Conservation (phyloP, 2,888 invertebrate species). For the Venusia cambrica region DNA sequence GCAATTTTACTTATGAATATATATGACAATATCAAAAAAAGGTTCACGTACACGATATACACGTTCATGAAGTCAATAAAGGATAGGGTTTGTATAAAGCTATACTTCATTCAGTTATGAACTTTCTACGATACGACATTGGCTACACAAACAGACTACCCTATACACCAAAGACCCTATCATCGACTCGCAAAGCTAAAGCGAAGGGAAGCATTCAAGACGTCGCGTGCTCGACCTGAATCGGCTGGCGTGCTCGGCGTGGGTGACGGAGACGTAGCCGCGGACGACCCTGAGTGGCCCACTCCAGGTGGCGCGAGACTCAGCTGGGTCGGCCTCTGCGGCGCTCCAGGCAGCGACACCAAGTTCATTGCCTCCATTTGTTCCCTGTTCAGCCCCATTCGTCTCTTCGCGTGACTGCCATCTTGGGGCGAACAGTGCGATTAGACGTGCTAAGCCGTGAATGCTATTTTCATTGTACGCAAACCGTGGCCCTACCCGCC, state of each 20-base stretch:
- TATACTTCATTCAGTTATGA: too few relatives aligned
- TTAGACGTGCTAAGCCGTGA: constrained; percentile 61
- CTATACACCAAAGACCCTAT: constrained; percentile 20
- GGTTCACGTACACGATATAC: constrained; percentile 13
- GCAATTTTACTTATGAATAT: not conserved
- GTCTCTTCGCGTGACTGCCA: constrained; percentile 81
- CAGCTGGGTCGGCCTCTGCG: constrained; percentile 69
- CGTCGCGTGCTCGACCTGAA: constrained; percentile 69
- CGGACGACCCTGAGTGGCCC: constrained; percentile 45
- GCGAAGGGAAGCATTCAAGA: constrained; percentile 50
- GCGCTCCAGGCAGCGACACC: constrained; percentile 65
- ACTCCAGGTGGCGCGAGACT: constrained; percentile 59
- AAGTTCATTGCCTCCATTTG: constrained; percentile 79
- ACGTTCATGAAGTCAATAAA: constrained; percentile 10
- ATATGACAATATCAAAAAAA: not conserved
- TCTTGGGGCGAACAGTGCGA: constrained; percentile 75
- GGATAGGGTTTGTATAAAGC: constrained; percentile 1
- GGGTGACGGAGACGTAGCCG: constrained; percentile 75
- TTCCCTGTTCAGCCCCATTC: constrained; percentile 80
- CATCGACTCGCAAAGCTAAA: constrained; percentile 34
- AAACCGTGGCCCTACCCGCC: constrained; percentile 22
- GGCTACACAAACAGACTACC: constrained; percentile 24
- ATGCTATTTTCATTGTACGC: constrained; percentile 34
- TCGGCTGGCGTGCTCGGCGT: constrained; percentile 79
- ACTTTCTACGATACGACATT: constrained; percentile 13